Evolutionary conservation across 35 echinoderm and acorn worm genomes (phyloP), one percentile per base, ranked within the genome.

Genomic region (Patiria miniata): DNA sequence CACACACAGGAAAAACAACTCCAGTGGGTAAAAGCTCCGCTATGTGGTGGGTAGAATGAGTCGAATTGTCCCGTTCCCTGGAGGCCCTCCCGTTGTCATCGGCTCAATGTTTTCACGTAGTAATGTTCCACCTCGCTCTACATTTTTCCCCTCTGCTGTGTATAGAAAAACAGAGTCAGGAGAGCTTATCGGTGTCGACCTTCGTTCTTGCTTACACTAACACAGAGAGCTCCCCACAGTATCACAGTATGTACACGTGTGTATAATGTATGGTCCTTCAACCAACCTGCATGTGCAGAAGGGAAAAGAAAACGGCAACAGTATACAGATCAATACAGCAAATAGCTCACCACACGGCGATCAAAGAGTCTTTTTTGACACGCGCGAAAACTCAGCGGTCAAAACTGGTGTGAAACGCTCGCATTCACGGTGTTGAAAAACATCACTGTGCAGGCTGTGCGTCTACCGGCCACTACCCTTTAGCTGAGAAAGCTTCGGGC

Each of bases 51-150:
- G 65, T 30, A 73, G 65, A 73, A 36, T 73, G 65, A 73, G 65
- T 34, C 2, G 65, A 34, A 36, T 30, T 73, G 65, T 34, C 26
- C 34, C 10, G 34, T 26, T 73, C 0, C 65, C 30, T 73, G 65
- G 65, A 34, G 65, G 26, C 3, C 8, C 65, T 73, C 26, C 34
- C 65, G 12, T 30, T 36, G 65, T 73, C 65, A 23, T 73, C 65
- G 26, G 65, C 65, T 73, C 65, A 73, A 34, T 73, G 65, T 73
- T 73, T 73, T 73, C 65, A 73, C 65, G 65, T 73, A 73, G 65
- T 73, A 73, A 73, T 36, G 65, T 73, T 22, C 29, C 65, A 47
- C 65, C 29, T 30, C 26, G 34, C 65, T 22, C 65, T 34, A 73
- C 65, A 73, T 73, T 73, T 73, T 73, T 47, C 42, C 42, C 4